Conservation (phyloP, 2,797 vertebrate species). For the Tangara arthus region DNA sequence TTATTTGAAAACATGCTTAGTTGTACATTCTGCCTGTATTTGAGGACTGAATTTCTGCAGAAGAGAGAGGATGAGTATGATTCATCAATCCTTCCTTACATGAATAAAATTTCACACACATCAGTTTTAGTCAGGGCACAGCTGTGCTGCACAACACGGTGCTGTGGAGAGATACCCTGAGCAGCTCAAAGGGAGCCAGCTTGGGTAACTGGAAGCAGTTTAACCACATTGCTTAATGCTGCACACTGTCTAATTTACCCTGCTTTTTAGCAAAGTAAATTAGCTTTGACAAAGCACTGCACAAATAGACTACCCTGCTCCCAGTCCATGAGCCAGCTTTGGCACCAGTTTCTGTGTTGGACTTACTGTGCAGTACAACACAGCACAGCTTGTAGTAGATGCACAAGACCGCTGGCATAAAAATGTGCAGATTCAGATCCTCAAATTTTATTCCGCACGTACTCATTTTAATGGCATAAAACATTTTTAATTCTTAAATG, state of each 20-base stretch:
- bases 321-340: neutral
- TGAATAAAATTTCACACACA: constrained; percentile 13
- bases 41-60: neutral
- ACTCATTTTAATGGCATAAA: neutral
- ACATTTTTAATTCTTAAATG: neutral
- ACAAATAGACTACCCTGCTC: neutral
- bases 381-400: neutral
- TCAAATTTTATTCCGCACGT: neutral
- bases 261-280: constrained; percentile 25
- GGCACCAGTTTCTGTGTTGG: neutral
- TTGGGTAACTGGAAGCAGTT: neutral
- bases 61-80: neutral
- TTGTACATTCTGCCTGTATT: neutral
- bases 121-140: neutral
- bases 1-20: constrained; percentile 36
- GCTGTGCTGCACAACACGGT: neutral
- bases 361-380: neutral
- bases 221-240: neutral
- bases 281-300: constrained; percentile 37
- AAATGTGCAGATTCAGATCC: neutral
- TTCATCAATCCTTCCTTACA: neutral
- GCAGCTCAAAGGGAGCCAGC: neutral
- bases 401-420: neutral
- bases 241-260: constrained; percentile 24
- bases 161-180: neutral